phyloP scores from a whole-genome alignment of 2,888 invertebrate genomes.

The Ectemnius continuus region DNA sequence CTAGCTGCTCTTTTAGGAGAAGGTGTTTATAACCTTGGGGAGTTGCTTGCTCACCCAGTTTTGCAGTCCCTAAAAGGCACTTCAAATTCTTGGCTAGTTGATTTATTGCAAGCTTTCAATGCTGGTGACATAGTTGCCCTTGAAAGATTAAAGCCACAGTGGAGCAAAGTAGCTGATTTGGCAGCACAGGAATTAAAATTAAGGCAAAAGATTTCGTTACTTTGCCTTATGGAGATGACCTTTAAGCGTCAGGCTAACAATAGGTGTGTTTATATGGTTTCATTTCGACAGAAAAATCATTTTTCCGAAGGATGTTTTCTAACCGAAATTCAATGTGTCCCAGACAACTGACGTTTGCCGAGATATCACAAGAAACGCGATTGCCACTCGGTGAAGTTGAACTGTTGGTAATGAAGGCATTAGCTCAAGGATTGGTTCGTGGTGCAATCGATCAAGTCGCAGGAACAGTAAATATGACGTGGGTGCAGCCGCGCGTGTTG shows the following conservation, averaged over 20 bases:
- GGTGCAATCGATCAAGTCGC: conserved; percentile 97
- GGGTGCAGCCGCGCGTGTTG: conserved; percentile 91
- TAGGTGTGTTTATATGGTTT: conserved; percentile 73
- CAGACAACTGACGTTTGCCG: conserved; percentile 90
- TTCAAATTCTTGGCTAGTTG: conserved; percentile 91
- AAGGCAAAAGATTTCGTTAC: conserved; percentile 94
- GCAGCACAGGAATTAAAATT: conserved; percentile 89
- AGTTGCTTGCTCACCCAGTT: conserved; percentile 96
- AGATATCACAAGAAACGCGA: conserved; percentile 92
- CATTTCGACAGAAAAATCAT: neutral
- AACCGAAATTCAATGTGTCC: neutral
- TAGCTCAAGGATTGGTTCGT: conserved; percentile 94
- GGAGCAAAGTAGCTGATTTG: conserved; percentile 91
- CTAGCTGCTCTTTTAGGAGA: conserved; percentile 96
- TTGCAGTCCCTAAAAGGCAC: conserved; percentile 90
- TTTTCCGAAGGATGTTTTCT: neutral
- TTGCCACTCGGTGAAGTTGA: conserved; percentile 93
- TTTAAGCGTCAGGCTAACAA: conserved; percentile 95
- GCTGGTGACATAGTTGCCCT: conserved; percentile 87
- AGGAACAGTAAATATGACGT: conserved; percentile 87
- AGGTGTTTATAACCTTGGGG: conserved; percentile 97
- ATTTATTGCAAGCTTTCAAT: conserved; percentile 92
- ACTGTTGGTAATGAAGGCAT: conserved; percentile 97
- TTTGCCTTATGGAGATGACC: conserved; percentile 99
- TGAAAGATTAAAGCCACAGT: conserved; percentile 85